Evolutionary conservation across 2,797 vertebrate species (phyloP).

Genomic region (Hyperoplus immaculatus): DNA sequence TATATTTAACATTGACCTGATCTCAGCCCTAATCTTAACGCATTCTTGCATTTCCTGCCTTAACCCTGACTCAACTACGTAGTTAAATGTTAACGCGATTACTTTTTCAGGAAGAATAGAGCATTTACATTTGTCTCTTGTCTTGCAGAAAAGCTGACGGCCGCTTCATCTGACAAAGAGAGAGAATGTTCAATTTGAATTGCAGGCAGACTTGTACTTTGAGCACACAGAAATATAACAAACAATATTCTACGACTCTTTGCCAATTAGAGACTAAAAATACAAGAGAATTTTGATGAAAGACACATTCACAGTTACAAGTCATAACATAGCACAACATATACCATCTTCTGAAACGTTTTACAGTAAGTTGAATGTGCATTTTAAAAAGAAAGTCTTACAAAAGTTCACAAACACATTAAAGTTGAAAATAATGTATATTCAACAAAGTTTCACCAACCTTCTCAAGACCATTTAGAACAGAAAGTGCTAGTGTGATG

Average conservation of each 20-base stretch:
- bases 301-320: neutral
- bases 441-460: slow-evolving; percentile 37
- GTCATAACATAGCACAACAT: neutral
- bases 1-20: neutral
- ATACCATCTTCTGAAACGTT: neutral
- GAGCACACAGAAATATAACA: neutral
- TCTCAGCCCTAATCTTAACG: neutral
- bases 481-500: slow-evolving; percentile 19
- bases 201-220: neutral
- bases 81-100: neutral
- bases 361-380: neutral
- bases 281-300: neutral
- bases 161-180: neutral
- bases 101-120: neutral
- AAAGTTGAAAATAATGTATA: slow-evolving; percentile 1
- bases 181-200: neutral
- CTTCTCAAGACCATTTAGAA: slow-evolving; percentile 18
- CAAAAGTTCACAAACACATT: neutral
- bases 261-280: neutral
- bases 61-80: slow-evolving; percentile 5
- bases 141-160: slow-evolving; percentile 1
- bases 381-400: neutral
- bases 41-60: neutral
- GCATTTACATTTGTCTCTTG: neutral
- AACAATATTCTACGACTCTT: neutral